phyloP scores from a whole-genome alignment of 2,113 vertebrate genomes.

The Cryptomyrus ogoouensis region DNA sequence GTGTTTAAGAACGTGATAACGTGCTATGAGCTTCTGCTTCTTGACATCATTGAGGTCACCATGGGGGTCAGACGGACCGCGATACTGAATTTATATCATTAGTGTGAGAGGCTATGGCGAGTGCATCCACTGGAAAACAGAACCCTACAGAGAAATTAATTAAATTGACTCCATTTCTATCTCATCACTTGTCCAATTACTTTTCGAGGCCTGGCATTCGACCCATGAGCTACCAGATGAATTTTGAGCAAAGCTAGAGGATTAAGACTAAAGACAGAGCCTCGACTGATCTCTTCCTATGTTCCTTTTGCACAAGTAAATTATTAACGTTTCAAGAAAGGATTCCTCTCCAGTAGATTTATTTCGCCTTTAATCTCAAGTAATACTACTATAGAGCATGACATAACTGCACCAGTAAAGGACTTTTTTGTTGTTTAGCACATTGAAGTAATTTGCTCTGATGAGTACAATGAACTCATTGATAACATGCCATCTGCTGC shows the following conservation, averaged over 20 bases:
- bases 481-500: neutral
- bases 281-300: slow-evolving; percentile 12
- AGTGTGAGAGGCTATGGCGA: slow-evolving; percentile 39
- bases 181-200: slow-evolving; percentile 55
- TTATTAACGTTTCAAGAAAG: slow-evolving; percentile 16
- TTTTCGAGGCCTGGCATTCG: slow-evolving; percentile 42
- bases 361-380: slow-evolving; percentile 32
- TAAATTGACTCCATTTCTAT: slow-evolving; percentile 47
- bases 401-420: neutral
- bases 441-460: neutral
- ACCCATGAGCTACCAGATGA: slow-evolving; percentile 43
- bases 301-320: slow-evolving; percentile 22
- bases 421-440: neutral
- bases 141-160: slow-evolving; percentile 29
- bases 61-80: slow-evolving; percentile 39
- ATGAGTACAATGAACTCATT: neutral
- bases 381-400: neutral
- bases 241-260: slow-evolving; percentile 34
- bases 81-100: slow-evolving; percentile 49
- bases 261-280: slow-evolving; percentile 21
- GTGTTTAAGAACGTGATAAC: slow-evolving; percentile 30
- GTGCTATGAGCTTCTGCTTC: slow-evolving; percentile 1
- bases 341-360: slow-evolving; percentile 12
- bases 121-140: slow-evolving; percentile 40
- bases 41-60: slow-evolving; percentile 43